Conservation (phyloP, 1,140 invertebrate genomes). For the Matsumurasca onukii region DNA sequence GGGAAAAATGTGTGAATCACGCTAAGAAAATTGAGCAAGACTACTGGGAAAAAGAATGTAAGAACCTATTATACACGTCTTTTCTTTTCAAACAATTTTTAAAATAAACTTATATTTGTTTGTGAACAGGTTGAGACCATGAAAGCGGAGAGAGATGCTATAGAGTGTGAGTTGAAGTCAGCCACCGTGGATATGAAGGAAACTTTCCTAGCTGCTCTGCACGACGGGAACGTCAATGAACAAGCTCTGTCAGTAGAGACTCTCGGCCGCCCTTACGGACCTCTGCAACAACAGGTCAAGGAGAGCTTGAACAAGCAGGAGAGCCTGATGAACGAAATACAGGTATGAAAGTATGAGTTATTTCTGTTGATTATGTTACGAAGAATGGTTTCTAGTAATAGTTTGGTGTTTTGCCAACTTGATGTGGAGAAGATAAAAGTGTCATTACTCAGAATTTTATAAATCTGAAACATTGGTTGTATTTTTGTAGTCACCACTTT, state of each 20-base stretch:
- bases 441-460: no score
- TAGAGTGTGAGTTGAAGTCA: constrained; percentile 86
- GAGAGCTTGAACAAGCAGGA: constrained; percentile 81
- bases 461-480: no score
- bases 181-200: constrained; percentile 82
- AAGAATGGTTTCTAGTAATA: no score
- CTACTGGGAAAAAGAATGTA: no score
- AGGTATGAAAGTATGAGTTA: constrained; percentile 52
- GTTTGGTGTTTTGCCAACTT: no score
- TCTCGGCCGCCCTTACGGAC: constrained; percentile 76
- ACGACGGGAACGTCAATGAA: constrained; percentile 88
- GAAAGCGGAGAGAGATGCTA: constrained; percentile 84
- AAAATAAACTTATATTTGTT: no score
- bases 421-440: no score
- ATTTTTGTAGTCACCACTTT: no score
- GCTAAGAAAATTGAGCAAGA: no score
- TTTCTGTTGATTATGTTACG: no score
- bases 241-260: constrained; percentile 68
- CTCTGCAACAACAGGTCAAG: constrained; percentile 76
- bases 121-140: constrained; percentile 72
- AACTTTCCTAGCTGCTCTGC: constrained; percentile 76
- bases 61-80: no score
- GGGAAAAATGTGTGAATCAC: background rate
- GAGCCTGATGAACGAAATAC: constrained; percentile 72
- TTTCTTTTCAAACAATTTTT: no score